A percentile compares a stretch with the other conserved stretches of the same genome.
These are phyloP conservation scores for Pithys albifrons DNA, from an alignment of 2,113 vertebrate species.

Conservation along the genomic window DNA sequence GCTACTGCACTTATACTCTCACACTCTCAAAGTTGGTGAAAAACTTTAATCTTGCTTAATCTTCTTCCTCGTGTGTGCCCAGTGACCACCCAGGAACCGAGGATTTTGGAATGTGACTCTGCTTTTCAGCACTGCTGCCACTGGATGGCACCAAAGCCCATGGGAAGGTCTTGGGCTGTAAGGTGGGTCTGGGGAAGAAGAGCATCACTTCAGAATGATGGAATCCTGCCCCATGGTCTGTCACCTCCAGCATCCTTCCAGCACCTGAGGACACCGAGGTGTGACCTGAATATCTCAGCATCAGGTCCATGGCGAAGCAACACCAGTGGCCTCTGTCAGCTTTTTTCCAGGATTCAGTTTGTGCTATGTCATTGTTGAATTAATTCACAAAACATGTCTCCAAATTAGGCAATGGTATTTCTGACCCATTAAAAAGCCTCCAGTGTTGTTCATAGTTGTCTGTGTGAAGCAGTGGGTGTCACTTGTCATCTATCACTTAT, in stretches of 20 bases:
- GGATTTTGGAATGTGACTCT: neutral
- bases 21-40: neutral
- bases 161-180: neutral
- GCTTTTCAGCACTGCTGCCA: neutral
- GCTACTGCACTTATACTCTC: neutral
- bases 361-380: neutral
- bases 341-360: neutral
- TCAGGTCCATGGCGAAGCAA: neutral
- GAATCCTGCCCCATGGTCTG: neutral
- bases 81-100: fast-evolving
- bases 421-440: neutral
- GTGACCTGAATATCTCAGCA: neutral
- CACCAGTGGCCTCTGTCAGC: too few relatives aligned
- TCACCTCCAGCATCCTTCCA: neutral
- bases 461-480: neutral
- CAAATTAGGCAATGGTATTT: neutral
- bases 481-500: neutral
- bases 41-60: neutral
- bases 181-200: neutral
- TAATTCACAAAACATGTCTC: neutral
- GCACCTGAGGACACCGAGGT: neutral
- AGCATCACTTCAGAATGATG: neutral
- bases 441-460: neutral
- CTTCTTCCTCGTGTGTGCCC: fast-evolving
- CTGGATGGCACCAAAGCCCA: slow-evolving; percentile 67